Evolutionary conservation across 2,888 invertebrate species (phyloP), one percentile per base, ranked within the genome.

Genomic region (Apotomis betuletana): DNA sequence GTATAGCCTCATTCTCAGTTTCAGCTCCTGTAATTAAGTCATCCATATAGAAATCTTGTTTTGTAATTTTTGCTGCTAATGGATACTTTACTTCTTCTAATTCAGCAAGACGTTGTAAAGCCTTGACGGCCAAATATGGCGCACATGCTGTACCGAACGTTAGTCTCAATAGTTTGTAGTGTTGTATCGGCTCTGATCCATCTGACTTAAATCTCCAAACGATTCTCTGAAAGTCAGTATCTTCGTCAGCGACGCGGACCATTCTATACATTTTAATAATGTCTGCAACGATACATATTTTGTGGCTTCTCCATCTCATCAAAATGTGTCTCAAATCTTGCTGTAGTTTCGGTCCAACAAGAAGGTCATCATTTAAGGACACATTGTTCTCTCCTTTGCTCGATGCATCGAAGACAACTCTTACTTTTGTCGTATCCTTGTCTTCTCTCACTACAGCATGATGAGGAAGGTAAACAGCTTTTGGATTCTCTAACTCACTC

Each of bases 41-140:
- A 36, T 78, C 77, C 44, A 77, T 67, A 52, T 75, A 78, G 15
- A 52, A 75, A 60, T 76, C 76, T n/a, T 12, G 46, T 10, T 59
- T 69, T 5, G 75, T 73, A 54, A 76, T 74, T 15, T 65, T 51
- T 13, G 75, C 70, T 13, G 76, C 76, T 38, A 65, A 5, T n/a
- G 76, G 76, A 60, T 54, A 69, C 8, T 55, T 59, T 3, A 3
- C 9, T 3, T 44, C 52, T 62, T 76, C 77, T 36, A 74, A 68
- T 9, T 68, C 54, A 0, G 76, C 75, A 3, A 76, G 8, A 38
- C 36, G 67, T n/a, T 75, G 71, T 3, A 77, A 52, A 2, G 74
- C 3, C 10, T 64, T 64, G 4, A 64, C 63, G 4, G 63, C 63
- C 54, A 64, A 54, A 54, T 64, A 64, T 10, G 63, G 63, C n/a